Conservation (phyloP, 2,113 vertebrate genomes). For the Neofelis nebulosa region DNA sequence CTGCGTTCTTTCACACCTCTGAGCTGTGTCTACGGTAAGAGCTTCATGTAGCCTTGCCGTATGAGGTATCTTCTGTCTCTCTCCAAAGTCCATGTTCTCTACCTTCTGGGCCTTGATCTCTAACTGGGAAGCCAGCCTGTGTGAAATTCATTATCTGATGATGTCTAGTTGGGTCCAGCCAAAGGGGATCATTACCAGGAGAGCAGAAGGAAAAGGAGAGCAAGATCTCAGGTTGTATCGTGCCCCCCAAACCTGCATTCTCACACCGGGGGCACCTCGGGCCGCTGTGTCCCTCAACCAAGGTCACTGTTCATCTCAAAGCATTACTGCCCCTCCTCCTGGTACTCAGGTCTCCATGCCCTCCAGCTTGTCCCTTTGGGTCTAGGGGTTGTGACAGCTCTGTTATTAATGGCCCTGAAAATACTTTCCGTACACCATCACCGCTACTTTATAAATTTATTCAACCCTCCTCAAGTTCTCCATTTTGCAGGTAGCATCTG, state of each 20-base stretch:
- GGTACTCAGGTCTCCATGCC: neutral
- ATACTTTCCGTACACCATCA: too few relatives aligned
- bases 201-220: neutral
- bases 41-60: neutral
- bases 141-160: neutral
- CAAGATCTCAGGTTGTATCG: too few relatives aligned
- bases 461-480: neutral
- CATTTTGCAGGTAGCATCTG: too few relatives aligned
- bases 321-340: neutral
- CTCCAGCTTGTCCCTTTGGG: neutral
- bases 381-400: neutral
- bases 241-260: neutral
- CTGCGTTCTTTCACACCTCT: neutral
- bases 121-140: neutral
- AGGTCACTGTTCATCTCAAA: neutral
- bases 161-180: neutral
- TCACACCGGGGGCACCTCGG: neutral
- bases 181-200: neutral
- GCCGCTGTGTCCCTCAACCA: neutral
- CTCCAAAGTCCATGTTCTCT: neutral
- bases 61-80: neutral
- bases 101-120: neutral
- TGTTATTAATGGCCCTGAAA: neutral
- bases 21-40: neutral
- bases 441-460: neutral